Percentiles rank a stretch among this genome's conserved stretches.
These are phyloP conservation scores for Bombus picipes DNA, from an alignment of 1,140 invertebrate species.

Conservation along the genomic window DNA sequence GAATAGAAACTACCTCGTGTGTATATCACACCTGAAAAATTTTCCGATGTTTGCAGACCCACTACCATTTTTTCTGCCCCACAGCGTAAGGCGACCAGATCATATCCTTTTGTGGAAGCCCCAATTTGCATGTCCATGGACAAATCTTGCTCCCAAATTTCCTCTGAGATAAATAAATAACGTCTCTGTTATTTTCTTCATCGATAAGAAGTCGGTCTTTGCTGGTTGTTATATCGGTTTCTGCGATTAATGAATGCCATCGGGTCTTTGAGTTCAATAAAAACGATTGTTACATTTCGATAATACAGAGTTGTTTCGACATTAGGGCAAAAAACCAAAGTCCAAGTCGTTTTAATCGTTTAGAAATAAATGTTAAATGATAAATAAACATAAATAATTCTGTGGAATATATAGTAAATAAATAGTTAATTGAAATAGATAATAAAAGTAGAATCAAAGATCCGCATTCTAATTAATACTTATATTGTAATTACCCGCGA, in stretches of 20 bases:
- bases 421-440: not conserved
- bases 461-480: no score
- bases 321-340: not conserved
- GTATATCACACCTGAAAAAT: conserved; percentile 86
- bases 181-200: not conserved
- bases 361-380: not conserved
- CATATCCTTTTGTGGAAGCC: conserved; percentile 83
- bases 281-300: not conserved
- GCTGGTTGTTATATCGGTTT: not conserved
- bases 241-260: not conserved
- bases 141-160: conserved; percentile 83
- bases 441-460: not conserved
- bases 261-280: not conserved
- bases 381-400: no score
- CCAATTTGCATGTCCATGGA: conserved; percentile 84
- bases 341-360: not conserved
- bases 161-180: conserved; percentile 64
- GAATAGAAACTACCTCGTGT: conserved; percentile 85
- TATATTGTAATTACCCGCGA: conserved; percentile 38
- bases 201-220: not conserved
- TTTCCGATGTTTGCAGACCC: conserved; percentile 82
- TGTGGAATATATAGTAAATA: no score
- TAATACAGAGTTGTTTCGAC: not conserved
- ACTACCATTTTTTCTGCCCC: conserved; percentile 84
- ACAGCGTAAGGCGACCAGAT: conserved; percentile 83